Evolutionary conservation across 2,888 invertebrate species (phyloP).

Genomic region (Ennomos fuscantarius): DNA sequence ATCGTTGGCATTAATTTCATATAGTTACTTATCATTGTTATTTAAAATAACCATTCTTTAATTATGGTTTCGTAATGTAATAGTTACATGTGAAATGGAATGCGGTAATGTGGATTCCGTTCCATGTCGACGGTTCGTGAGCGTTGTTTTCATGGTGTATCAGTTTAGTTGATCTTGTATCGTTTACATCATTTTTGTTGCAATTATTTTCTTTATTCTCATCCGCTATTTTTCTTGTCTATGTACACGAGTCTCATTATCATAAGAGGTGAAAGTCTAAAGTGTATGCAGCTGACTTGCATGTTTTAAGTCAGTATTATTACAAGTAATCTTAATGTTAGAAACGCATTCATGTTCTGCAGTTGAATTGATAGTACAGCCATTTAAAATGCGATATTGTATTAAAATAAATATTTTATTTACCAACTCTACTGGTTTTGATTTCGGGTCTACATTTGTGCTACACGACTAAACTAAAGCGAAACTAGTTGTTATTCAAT

Average conservation of each 20-base stretch:
- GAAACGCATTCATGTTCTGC: too few relatives aligned
- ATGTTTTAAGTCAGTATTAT: constrained; percentile 3
- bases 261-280: constrained; percentile 16
- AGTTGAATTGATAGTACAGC: too few relatives aligned
- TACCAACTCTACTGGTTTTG: constrained; percentile 4
- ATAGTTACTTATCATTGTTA: constrained; percentile 17
- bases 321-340: not conserved
- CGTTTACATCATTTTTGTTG: constrained; percentile 44
- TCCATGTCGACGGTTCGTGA: constrained; percentile 50
- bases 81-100: constrained; percentile 31
- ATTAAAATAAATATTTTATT: not conserved
- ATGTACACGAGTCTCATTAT: constrained; percentile 12
- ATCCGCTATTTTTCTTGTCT: constrained; percentile 30
- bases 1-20: not conserved
- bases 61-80: constrained; percentile 15
- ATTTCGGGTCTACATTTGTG: constrained; percentile 7
- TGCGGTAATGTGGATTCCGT: constrained; percentile 50
- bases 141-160: constrained; percentile 49
- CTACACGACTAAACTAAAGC: not conserved
- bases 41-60: constrained; percentile 12
- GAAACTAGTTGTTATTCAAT: constrained; percentile 17
- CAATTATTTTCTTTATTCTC: constrained; percentile 48
- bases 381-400: too few relatives aligned
- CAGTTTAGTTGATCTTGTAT: constrained; percentile 52
- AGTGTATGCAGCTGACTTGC: constrained; percentile 6